These are phyloP conservation scores for Gallinago jamesoni DNA, from an alignment of 2,113 vertebrate species.

Conservation along the genomic window DNA sequence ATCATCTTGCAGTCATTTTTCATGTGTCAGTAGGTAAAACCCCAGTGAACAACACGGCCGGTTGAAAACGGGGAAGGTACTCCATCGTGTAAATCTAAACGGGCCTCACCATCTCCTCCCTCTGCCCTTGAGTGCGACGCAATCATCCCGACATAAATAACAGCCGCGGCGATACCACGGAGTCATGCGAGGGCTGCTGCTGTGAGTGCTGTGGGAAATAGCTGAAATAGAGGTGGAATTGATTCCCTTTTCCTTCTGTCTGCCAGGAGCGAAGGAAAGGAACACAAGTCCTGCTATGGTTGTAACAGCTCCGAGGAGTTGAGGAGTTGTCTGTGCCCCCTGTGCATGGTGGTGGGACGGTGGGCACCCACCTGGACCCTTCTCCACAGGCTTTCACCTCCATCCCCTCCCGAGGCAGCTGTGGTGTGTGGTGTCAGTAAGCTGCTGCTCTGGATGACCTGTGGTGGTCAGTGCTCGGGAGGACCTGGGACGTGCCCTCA, in stretches of 20 bases:
- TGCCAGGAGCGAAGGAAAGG: neutral
- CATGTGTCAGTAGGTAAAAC: neutral
- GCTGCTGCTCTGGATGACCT: neutral
- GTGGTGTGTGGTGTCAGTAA: neutral
- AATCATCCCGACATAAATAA: neutral
- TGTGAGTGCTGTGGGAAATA: neutral
- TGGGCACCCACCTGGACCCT: fast-evolving
- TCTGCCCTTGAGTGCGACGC: neutral
- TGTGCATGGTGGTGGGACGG: fast-evolving
- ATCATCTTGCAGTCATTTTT: neutral
- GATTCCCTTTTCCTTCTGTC: neutral
- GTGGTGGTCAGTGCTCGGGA: fast-evolving
- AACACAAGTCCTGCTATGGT: neutral
- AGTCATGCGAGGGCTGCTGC: neutral
- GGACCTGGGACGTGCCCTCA: fast-evolving
- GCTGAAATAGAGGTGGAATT: neutral
- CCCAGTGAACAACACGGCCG: neutral
- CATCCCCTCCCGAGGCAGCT: neutral
- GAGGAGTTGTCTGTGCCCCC: neutral
- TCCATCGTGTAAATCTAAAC: neutral
- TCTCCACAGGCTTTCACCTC: neutral
- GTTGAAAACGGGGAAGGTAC: neutral
- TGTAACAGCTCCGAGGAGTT: neutral
- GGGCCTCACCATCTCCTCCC: neutral
- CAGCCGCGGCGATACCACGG: neutral